Evolutionary conservation across 1,140 invertebrate genomes (phyloP).

Genomic region (Trichomalopsis sarcophagae): DNA sequence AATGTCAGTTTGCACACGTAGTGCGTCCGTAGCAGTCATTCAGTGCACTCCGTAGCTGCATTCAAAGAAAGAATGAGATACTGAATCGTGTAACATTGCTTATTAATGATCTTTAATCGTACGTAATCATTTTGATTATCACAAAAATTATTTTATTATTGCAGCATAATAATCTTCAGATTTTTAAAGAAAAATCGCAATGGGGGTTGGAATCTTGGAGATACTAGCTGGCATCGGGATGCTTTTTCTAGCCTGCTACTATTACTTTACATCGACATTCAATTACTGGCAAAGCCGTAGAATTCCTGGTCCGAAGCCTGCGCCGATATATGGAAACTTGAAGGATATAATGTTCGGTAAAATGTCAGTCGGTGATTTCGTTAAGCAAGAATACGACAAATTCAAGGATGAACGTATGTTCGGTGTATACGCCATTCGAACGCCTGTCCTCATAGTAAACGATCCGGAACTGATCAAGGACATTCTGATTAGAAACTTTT

Average conservation of each 20-base stretch:
- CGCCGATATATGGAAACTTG: constrained; percentile 59
- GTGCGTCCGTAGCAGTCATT: too few species aligned
- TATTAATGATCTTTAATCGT: too few species aligned
- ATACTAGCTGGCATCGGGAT: background rate
- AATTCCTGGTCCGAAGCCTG: constrained; percentile 59
- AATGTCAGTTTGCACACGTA: background rate
- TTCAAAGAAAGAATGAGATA: background rate
- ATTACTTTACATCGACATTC: constrained; percentile 43
- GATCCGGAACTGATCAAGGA: constrained; percentile 59
- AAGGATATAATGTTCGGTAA: constrained; percentile 50
- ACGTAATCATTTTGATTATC: too few species aligned
- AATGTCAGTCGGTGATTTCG: constrained; percentile 51
- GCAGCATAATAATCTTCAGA: background rate
- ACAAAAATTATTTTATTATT: too few species aligned
- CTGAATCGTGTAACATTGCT: background rate
- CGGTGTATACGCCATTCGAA: constrained; percentile 54
- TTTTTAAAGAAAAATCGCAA: background rate
- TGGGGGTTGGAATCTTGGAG: constrained; percentile 45
- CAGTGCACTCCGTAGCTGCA: background rate
- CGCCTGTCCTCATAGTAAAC: constrained; percentile 56
- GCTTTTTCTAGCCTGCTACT: constrained; percentile 27
- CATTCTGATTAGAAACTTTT: constrained; percentile 68
- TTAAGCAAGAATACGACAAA: constrained; percentile 55
- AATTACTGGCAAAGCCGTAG: constrained; percentile 56
- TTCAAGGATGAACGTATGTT: constrained; percentile 57